Evolutionary conservation across 2,888 invertebrate species (phyloP).

Genomic region (Meghimatium bilineatum): DNA sequence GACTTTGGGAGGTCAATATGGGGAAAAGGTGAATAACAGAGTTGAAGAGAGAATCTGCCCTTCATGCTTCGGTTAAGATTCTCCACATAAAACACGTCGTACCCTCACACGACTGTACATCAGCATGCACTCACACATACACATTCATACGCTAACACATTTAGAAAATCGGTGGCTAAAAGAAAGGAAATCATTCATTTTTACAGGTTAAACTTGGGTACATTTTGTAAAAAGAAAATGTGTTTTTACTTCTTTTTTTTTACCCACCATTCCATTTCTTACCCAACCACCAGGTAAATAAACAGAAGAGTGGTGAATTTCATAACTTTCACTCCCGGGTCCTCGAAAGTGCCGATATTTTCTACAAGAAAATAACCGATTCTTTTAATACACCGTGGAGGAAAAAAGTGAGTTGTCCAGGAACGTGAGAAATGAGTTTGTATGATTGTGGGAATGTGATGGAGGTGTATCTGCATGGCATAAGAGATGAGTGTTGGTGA

Average conservation of each 20-base stretch:
- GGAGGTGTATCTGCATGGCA: neutral
- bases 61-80: neutral
- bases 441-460: neutral
- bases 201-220: neutral
- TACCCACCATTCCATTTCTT: too few relatives aligned
- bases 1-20: slow-evolving; percentile 8
- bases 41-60: neutral
- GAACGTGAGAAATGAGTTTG: neutral
- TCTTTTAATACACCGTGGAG: neutral
- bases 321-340: neutral
- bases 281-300: too few relatives aligned
- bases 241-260: too few relatives aligned
- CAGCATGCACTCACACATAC: neutral
- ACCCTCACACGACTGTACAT: neutral
- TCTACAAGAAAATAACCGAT: neutral
- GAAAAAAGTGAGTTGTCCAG: neutral
- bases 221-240: neutral
- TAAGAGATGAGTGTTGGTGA: neutral
- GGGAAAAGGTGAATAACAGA: neutral
- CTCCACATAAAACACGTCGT: neutral
- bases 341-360: too few relatives aligned
- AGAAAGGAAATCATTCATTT: neutral
- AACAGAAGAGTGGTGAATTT: neutral
- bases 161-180: neutral
- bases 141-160: too few relatives aligned